Conservation (phyloP, 1,140 invertebrate species). For the Drosophila truncata region DNA sequence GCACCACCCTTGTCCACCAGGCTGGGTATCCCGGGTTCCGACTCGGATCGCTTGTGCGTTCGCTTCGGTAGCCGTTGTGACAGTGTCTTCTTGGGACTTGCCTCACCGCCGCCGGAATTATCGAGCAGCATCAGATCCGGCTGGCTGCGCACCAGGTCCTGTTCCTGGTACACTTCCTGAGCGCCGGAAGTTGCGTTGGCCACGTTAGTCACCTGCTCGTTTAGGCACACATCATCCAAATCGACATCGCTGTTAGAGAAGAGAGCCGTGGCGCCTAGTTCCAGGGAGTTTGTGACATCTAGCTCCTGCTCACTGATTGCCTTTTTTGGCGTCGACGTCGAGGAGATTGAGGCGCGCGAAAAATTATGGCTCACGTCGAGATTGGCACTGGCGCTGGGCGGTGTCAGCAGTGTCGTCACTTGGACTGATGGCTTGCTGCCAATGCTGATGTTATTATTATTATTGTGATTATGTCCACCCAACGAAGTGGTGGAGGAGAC, state of each 20-base stretch:
- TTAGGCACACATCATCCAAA: constrained; percentile 91
- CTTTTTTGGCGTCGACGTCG: constrained; percentile 68
- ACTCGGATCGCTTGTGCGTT: constrained; percentile 85
- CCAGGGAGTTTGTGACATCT: constrained; percentile 86
- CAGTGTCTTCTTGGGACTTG: constrained; percentile 37
- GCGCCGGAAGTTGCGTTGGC: constrained; percentile 78
- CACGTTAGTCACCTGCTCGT: constrained; percentile 89
- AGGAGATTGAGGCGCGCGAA: constrained; percentile 28
- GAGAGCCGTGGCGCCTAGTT: constrained; percentile 89
- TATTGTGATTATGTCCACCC: constrained; percentile 38
- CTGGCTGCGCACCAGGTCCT: constrained; percentile 82
- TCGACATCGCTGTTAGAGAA: constrained; percentile 96
- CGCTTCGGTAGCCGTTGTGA: constrained; percentile 62
- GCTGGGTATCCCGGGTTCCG: constrained; percentile 78
- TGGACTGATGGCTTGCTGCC: constrained; percentile 25
- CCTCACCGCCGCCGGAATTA: constrained; percentile 24
- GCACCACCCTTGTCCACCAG: constrained; percentile 42
- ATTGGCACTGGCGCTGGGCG: background rate
- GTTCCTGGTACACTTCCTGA: constrained; percentile 73
- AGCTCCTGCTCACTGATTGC: constrained; percentile 78
- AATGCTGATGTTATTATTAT: constrained; percentile 79
- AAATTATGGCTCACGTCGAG: constrained; percentile 54
- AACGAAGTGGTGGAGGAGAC: constrained; percentile 18
- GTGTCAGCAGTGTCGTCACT: constrained; percentile 16
- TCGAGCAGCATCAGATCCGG: constrained; percentile 82